These are phyloP conservation scores for Holacanthus passer DNA, from an alignment of 2,113 vertebrate species.

Conservation along the genomic window DNA sequence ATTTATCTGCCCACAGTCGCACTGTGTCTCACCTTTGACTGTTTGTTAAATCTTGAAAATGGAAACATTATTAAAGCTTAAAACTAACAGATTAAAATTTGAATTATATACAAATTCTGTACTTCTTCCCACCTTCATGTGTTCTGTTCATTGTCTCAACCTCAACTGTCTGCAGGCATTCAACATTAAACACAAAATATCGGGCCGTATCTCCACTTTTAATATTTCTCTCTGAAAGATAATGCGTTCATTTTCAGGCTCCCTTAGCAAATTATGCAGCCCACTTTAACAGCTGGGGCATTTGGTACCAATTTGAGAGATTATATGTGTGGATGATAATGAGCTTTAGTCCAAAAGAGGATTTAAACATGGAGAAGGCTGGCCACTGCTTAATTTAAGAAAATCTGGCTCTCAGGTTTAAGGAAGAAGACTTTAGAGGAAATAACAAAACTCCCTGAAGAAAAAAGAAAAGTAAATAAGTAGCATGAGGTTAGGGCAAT, in stretches of 20 bases:
- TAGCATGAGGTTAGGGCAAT: constrained; percentile 38
- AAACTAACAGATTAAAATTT: not conserved
- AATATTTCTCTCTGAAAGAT: constrained; percentile 62
- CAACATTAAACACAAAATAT: constrained; percentile 40
- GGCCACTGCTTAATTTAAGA: constrained; percentile 66
- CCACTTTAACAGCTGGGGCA: constrained; percentile 64
- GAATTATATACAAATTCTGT: not conserved
- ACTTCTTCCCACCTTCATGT: not conserved
- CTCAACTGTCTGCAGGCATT: constrained; percentile 41
- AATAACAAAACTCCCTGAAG: not conserved
- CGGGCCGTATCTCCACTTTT: constrained; percentile 50
- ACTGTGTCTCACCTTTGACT: too few relatives aligned
- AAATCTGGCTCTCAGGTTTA: constrained; percentile 69
- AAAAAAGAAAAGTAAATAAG: constrained; percentile 43
- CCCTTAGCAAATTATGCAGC: constrained; percentile 66
- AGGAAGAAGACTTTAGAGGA: constrained; percentile 27
- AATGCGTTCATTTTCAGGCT: constrained; percentile 66
- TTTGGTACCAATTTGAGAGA: constrained; percentile 78
- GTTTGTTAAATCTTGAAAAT: not conserved
- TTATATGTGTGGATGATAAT: constrained; percentile 84
- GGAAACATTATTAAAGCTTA: not conserved
- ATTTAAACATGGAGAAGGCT: constrained; percentile 76
- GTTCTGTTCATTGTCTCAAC: constrained; percentile 16
- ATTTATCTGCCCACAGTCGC: not conserved
- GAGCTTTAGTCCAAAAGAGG: constrained; percentile 81